Percentiles rank a stretch among this genome's conserved stretches.
Evolutionary conservation across 1,140 invertebrate genomes (phyloP).

Genomic region (Drosophila cardini): DNA sequence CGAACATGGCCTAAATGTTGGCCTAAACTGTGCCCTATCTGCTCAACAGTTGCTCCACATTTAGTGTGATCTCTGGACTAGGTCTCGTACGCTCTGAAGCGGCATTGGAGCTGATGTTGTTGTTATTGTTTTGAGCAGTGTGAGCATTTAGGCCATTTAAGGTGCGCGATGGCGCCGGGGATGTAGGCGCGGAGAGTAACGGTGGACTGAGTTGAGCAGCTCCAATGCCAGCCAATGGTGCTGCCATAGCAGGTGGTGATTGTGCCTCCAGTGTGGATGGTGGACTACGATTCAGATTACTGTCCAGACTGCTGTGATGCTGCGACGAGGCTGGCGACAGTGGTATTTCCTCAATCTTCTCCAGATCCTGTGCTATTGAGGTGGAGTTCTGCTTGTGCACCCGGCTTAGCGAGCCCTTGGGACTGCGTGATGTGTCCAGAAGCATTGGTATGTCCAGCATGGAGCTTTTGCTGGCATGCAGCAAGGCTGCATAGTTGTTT

Average conservation of each 20-base stretch:
- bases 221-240: conserved; percentile 4
- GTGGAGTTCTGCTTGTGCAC: conserved; percentile 90
- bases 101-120: conserved; percentile 20
- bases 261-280: conserved; percentile 75
- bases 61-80: conserved; percentile 69
- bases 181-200: conserved; percentile 73
- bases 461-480: conserved; percentile 62
- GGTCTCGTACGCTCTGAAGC: conserved; percentile 30
- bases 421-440: conserved; percentile 74
- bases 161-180: conserved; percentile 71
- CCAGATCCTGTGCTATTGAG: conserved; percentile 89
- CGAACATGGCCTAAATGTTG: conserved; percentile 8
- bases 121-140: conserved; percentile 18
- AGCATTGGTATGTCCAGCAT: conserved; percentile 78
- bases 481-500: conserved; percentile 61
- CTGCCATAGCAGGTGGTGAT: conserved; percentile 54
- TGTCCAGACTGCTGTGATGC: conserved; percentile 81
- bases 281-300: conserved; percentile 81
- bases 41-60: conserved; percentile 75
- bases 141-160: conserved; percentile 66
- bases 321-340: conserved; percentile 82
- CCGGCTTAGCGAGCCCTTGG: conserved; percentile 71
- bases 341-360: conserved; percentile 89
- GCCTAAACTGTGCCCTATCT: conserved; percentile 84
- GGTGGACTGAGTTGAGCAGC: conserved; percentile 51